Conservation (phyloP, 2,113 vertebrate genomes). For the Ginglymostoma cirratum region DNA sequence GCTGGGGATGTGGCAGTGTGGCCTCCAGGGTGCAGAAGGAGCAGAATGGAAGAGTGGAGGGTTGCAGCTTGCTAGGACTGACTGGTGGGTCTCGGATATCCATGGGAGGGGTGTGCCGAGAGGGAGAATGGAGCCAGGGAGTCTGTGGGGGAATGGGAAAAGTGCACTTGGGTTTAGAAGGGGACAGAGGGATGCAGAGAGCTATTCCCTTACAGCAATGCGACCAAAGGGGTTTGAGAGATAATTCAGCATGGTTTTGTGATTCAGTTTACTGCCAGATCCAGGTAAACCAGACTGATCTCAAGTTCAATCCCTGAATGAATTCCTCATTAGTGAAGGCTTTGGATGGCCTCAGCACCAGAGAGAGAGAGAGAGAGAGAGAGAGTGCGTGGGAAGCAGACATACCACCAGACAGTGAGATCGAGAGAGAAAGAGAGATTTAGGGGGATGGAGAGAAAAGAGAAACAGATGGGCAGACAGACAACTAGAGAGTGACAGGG, state of each 20-base stretch:
- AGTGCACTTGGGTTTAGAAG: background rate
- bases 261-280: background rate
- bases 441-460: background rate
- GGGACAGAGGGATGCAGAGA: background rate
- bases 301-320: background rate
- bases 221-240: background rate
- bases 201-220: background rate
- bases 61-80: background rate
- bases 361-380: background rate
- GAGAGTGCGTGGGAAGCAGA: background rate
- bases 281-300: no score
- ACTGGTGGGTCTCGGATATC: background rate
- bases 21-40: background rate
- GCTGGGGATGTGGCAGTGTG: background rate
- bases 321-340: background rate
- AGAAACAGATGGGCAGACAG: background rate
- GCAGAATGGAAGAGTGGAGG: background rate
- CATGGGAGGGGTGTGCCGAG: background rate
- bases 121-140: background rate
- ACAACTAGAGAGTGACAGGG: background rate
- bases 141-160: background rate
- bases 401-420: background rate
- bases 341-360: background rate
- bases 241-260: background rate
- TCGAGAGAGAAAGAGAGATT: background rate